Conservation (phyloP, 2,113 vertebrate genomes). For the Chrysemys picta region DNA sequence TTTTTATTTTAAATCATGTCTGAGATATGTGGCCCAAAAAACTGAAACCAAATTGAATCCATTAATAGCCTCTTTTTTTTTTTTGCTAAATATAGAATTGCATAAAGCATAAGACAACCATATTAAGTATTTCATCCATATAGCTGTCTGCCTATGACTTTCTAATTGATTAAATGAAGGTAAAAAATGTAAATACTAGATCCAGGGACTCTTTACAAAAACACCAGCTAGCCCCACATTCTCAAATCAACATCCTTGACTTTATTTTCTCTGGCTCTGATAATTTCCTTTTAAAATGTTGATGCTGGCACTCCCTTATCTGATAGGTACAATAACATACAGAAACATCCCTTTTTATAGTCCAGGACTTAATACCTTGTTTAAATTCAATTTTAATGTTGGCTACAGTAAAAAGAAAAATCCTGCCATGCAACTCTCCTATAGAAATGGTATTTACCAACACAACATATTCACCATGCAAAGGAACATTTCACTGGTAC, state of each 20-base stretch:
- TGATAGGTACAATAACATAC: not conserved
- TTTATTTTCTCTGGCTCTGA: not conserved
- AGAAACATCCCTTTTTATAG: not conserved
- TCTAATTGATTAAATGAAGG: not conserved
- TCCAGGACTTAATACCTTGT: not conserved
- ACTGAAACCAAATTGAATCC: not conserved
- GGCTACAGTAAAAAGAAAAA: slow-evolving; percentile 5
- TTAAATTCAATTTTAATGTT: not conserved
- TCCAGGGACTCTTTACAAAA: not conserved
- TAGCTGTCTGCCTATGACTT: not conserved
- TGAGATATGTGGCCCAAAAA: not conserved
- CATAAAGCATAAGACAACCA: not conserved
- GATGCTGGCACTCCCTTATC: not conserved
- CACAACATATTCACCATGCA: not conserved
- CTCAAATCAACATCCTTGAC: not conserved
- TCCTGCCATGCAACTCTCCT: not conserved
- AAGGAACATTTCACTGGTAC: not conserved
- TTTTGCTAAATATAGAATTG: not conserved
- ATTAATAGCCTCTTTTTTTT: not conserved
- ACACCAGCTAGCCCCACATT: not conserved
- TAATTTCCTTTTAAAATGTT: not conserved
- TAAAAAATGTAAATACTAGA: not conserved
- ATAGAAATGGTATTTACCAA: not conserved
- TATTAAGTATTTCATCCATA: not conserved
- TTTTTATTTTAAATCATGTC: not conserved